Conservation (phyloP, 2,113 vertebrate genomes). For the Etheostoma cragini region DNA sequence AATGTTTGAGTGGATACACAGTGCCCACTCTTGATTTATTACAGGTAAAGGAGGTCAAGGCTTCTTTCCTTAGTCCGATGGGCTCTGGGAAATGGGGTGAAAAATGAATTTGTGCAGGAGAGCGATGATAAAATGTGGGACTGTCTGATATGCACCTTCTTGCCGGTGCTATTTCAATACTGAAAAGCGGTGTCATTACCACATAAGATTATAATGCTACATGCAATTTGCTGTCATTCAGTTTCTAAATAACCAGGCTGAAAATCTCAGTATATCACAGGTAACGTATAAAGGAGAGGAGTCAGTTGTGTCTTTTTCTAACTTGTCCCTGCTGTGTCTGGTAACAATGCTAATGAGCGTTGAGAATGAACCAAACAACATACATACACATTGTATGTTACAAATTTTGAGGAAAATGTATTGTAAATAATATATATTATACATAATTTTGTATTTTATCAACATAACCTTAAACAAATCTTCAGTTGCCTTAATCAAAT, state of each 20-base stretch:
- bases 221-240: not conserved
- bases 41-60: conserved; percentile 43
- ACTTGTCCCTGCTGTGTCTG: not conserved
- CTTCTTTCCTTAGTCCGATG: conserved; percentile 30
- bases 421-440: no score
- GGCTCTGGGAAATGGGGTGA: conserved; percentile 57
- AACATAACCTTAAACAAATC: not conserved
- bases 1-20: conserved; percentile 11
- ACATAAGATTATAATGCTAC: not conserved
- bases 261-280: not conserved
- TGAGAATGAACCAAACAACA: not conserved
- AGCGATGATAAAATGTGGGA: conserved; percentile 20
- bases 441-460: not conserved
- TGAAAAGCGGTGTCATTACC: not conserved
- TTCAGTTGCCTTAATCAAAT: not conserved
- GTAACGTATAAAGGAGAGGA: not conserved
- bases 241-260: not conserved
- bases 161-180: not conserved
- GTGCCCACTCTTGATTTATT: conserved; percentile 54
- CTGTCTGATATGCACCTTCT: not conserved
- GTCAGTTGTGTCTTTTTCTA: not conserved
- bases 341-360: not conserved
- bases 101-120: conserved; percentile 35
- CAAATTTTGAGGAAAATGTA: not conserved
- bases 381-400: not conserved